Evolutionary conservation across 2,797 vertebrate genomes (phyloP), one percentile per base, ranked within the genome.

Genomic region (Rhinella marina): DNA sequence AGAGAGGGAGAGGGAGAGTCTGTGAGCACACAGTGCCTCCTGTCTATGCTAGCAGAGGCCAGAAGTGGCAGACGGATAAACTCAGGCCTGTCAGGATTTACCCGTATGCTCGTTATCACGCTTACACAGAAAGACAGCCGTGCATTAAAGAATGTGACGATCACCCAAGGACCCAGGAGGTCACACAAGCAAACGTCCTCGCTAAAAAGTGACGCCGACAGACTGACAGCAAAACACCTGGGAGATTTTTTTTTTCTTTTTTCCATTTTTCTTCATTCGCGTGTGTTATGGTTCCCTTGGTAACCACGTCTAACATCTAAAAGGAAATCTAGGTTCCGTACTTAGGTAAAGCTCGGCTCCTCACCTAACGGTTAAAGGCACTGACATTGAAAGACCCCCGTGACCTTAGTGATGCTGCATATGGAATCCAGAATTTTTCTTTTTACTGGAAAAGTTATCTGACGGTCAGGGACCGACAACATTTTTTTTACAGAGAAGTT

Each of bases 241-340:
- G 91, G 90, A 92, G 41, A 41, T 41, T 41, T 41, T 32, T 41
- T 41, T 41, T 6, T 41, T 41, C 7, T 41, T 62, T 66, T 78
- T 84, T 56, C 19, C 16, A 17, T 41, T 8, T 72, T 82, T 82
- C 54, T 86, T 77, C 75, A 25, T 83, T 70, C 77, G 82, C 87
- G 8, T 88, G 70, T 76, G 52, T 89, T 59, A 90, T 85, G 57
- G 54, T 95, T 95, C 92, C 94, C 94, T 62, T 88, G 95, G 95
- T 88, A 94, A 95, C 93, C 59, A 84, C 90, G 91, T 76, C 90
- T 90, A 92, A 91, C 80, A 89, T 89, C 80, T 56, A 85, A 80
- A 88, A 85, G 84, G 56, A 90, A 85, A 92, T 91, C 92, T 88
- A 73, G 29, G 57, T 66, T 56, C 92, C 90, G 86, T 90, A 48